Evolutionary conservation across 2,888 invertebrate genomes (phyloP), one percentile per base, ranked within the genome.

Genomic region (Phorcus lineatus): DNA sequence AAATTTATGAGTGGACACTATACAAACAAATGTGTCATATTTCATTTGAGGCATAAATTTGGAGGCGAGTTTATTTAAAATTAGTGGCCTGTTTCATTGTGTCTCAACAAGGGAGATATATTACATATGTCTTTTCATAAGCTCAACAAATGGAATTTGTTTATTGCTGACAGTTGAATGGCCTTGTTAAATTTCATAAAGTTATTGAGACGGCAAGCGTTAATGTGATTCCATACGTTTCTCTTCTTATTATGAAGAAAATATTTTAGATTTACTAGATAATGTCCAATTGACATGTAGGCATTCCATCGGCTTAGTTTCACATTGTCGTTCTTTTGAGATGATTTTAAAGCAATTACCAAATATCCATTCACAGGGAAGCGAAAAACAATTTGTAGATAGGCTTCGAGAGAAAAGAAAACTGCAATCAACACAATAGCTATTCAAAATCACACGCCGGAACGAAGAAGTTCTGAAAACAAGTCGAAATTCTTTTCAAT

Each of bases 21-120:
- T n/a, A 36, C 70, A 70, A 70, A 70, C 70, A 70, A 70, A 70
- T 70, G 70, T 70, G 40, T 70, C 40, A 70, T 70, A 70, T 70
- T 70, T 70, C 70, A 70, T 36, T 19, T 36, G 70, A 70, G 70
- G 70, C 70, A 70, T 70, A 70, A 70, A 31, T 40, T 70, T 70
- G 36, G 70, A 70, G 70, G 70, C 36, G 40, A 70, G 28, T 70
- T 70, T 70, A 70, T 70, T 36, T 70, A 36, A 70, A 70, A 70
- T 70, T 36, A 70, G 70, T 70, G 70, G 70, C 19, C 70, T 70
- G 70, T 70, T 70, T 70, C 70, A 70, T 70, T 31, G 70, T 31
- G 70, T 19, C 28, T 36, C 19, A n/a, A 19, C 17, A 3, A 62
- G 16, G 28, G 17, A n/a, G 28, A 16, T 62, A 24, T 17, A 70